Evolutionary conservation across 2,797 vertebrate species (phyloP).

Genomic region (Paedocypris micromegethes): DNA sequence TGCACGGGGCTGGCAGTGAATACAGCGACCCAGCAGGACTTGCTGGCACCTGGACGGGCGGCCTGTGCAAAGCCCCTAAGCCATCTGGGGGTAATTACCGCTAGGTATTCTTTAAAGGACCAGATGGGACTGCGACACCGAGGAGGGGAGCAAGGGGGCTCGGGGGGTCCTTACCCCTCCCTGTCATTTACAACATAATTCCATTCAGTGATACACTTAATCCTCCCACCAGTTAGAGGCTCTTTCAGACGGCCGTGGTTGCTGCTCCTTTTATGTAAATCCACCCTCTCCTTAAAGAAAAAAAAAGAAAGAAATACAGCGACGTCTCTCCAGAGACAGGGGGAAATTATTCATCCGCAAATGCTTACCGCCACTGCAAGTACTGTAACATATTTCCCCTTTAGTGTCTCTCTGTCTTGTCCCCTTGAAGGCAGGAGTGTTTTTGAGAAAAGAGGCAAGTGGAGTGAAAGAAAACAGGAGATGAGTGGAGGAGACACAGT

Average conservation of each 20-base stretch:
- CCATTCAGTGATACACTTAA: conserved; percentile 99
- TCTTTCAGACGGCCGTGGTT: conserved; percentile 83
- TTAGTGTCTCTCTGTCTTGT: conserved; percentile 52
- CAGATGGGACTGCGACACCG: conserved; percentile 91
- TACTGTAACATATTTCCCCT: conserved; percentile 84
- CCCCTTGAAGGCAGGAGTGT: conserved; percentile 49
- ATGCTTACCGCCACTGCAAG: conserved; percentile 88
- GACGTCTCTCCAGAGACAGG: conserved; percentile 75
- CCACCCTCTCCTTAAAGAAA: conserved; percentile 57
- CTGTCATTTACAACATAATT: conserved; percentile 98
- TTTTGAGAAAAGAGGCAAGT: conserved; percentile 49
- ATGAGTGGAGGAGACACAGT: conserved; percentile 23
- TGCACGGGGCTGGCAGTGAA: conserved; percentile 78
- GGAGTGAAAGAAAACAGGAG: conserved; percentile 38
- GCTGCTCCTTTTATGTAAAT: conserved; percentile 98
- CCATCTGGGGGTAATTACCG: conserved; percentile 99
- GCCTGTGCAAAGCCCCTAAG: conserved; percentile 79
- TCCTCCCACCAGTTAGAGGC: conserved; percentile 92
- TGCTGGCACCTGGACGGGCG: conserved; percentile 93
- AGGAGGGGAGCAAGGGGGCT: conserved; percentile 56
- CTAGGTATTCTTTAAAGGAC: conserved; percentile 99
- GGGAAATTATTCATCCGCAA: conserved; percentile 92
- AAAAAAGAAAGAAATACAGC: conserved; percentile 57
- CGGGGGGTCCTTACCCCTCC: conserved; percentile 64
- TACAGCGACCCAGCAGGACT: conserved; percentile 86